Conservation (phyloP, 1,140 invertebrate genomes). For the Ladona fulva region DNA sequence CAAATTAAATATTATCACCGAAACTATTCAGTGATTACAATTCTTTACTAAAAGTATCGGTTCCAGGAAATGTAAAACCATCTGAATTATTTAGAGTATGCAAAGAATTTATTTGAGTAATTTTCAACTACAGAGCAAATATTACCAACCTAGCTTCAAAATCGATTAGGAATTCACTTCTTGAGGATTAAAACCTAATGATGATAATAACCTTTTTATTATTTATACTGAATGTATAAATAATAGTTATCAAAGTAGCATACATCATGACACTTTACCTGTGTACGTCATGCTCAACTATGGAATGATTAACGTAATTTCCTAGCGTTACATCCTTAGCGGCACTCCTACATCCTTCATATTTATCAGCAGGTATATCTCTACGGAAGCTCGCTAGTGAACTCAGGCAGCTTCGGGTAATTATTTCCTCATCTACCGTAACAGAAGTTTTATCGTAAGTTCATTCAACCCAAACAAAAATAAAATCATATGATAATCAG, state of each 20-base stretch:
- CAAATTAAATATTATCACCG: no score
- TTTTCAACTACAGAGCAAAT: no score
- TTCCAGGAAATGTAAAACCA: no score
- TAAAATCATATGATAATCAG: background rate
- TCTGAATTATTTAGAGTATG: no score
- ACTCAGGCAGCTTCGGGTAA: conserved; percentile 80
- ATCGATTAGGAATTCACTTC: no score
- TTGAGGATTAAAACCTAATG: conserved; percentile 7
- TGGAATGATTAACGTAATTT: conserved; percentile 80
- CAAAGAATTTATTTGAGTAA: no score
- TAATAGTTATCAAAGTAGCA: no score
- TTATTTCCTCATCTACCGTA: conserved; percentile 61
- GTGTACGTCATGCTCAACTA: conserved; percentile 76
- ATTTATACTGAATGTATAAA: no score
- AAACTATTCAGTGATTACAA: no score
- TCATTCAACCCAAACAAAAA: background rate
- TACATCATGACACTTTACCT: conserved; percentile 40
- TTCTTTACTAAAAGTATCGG: no score
- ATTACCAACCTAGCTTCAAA: no score
- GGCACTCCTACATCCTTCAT: conserved; percentile 77
- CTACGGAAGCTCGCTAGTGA: conserved; percentile 61
- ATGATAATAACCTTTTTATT: no score
- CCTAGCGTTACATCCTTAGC: conserved; percentile 67
- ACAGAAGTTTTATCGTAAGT: conserved; percentile 17
- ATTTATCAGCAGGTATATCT: conserved; percentile 85